A percentile compares a stretch with the other conserved stretches of the same genome.
Conservation (phyloP, 2,888 invertebrate species). For the Pimpla rufipes region DNA sequence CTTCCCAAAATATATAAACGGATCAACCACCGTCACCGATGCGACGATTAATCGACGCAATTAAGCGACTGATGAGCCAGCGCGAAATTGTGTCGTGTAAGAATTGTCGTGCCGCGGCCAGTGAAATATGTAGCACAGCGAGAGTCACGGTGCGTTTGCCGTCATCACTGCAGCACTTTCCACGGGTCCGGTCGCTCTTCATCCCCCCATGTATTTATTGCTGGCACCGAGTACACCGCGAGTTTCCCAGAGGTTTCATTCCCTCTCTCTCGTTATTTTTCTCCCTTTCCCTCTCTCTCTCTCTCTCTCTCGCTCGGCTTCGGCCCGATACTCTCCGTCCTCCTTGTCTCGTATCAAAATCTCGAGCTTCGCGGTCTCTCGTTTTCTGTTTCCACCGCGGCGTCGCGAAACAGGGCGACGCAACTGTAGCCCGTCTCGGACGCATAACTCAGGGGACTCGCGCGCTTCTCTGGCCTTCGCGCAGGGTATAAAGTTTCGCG, state of each 20-base stretch:
- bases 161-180: slow-evolving; percentile 22
- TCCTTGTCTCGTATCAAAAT: slow-evolving; percentile 26
- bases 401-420: slow-evolving; percentile 37
- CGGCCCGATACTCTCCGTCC: slow-evolving; percentile 9
- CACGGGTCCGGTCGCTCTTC: background rate
- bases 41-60: no score
- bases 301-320: background rate
- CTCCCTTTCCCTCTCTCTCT: background rate
- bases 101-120: background rate
- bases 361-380: background rate
- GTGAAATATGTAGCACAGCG: no score
- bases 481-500: slow-evolving; percentile 50
- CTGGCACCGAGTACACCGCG: background rate
- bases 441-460: slow-evolving; percentile 43
- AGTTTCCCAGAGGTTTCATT: slow-evolving; percentile 1
- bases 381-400: background rate
- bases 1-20: no score
- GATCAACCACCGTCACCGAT: no score
- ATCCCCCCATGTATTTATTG: slow-evolving; percentile 28
- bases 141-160: no score
- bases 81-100: background rate
- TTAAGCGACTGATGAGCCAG: no score
- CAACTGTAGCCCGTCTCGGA: slow-evolving; percentile 34
- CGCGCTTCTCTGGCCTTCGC: slow-evolving; percentile 31
- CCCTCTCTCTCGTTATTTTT: no score